Percentiles rank a stretch among this genome's conserved stretches.
phyloP scores from a whole-genome alignment of 2,797 vertebrate species.

The Mus spretus region DNA sequence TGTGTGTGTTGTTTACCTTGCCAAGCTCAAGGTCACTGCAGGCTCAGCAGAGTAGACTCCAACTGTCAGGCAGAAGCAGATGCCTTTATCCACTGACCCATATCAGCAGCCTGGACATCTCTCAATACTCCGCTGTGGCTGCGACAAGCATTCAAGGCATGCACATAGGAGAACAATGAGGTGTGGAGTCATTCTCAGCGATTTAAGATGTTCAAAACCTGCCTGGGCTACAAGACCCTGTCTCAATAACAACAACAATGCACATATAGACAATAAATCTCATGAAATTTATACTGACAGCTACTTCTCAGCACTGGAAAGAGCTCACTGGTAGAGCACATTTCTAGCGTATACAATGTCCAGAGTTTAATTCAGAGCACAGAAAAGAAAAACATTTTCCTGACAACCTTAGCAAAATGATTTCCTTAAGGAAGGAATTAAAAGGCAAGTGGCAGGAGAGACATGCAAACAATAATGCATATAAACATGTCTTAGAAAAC shows the following conservation, averaged over 20 bases:
- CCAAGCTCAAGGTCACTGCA: slow-evolving; percentile 21
- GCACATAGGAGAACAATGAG: not conserved
- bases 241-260: not conserved
- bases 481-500: slow-evolving; percentile 1
- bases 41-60: not conserved
- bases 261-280: not conserved
- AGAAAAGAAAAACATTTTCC: slow-evolving; percentile 52
- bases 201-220: not conserved
- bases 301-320: not conserved
- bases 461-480: slow-evolving; percentile 17
- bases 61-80: not conserved
- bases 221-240: not conserved
- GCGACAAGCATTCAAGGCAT: not conserved
- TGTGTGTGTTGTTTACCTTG: slow-evolving; percentile 28
- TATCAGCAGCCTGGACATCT: not conserved
- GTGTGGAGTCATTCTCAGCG: not conserved
- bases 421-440: slow-evolving; percentile 41
- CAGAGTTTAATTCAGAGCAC: not conserved
- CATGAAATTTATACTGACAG: slow-evolving; percentile 24
- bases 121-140: slow-evolving; percentile 52
- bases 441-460: not conserved
- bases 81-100: not conserved
- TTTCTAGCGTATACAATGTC: not conserved
- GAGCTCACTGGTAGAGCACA: not conserved
- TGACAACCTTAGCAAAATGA: slow-evolving; percentile 26